Percentiles rank a stretch among this genome's conserved stretches.
phyloP scores from a whole-genome alignment of 53 echinoderm and acorn worm species.

The Luidia sarsii region DNA sequence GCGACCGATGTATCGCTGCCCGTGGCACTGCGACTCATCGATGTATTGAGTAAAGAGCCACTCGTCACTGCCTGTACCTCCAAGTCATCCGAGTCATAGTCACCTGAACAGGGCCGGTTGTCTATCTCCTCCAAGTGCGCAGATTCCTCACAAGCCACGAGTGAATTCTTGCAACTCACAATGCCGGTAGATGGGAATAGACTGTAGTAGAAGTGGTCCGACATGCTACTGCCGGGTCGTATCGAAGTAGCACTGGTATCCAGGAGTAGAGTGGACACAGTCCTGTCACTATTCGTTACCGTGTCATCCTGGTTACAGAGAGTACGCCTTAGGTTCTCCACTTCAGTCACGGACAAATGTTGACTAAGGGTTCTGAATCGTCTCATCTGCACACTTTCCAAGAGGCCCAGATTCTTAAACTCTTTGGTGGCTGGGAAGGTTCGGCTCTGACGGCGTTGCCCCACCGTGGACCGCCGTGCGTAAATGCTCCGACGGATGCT shows the following conservation, averaged over 20 bases:
- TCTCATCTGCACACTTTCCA: conserved; percentile 75
- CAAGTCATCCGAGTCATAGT: conserved; percentile 30
- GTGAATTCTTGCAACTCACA: conserved; percentile 24
- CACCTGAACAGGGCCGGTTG: background rate
- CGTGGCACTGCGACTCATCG: background rate
- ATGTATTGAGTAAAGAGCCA: conserved; percentile 16
- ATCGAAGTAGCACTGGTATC: conserved; percentile 71
- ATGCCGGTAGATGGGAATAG: conserved; percentile 66
- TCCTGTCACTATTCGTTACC: conserved; percentile 58
- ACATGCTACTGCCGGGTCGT: conserved; percentile 78
- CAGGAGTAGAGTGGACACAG: conserved; percentile 72
- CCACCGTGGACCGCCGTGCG: conserved; percentile 13
- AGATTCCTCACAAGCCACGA: conserved; percentile 31
- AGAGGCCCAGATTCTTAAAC: conserved; percentile 70
- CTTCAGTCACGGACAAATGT: conserved; percentile 73
- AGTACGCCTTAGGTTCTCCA: conserved; percentile 73
- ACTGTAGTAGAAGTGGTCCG: conserved; percentile 90
- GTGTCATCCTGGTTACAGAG: conserved; percentile 53
- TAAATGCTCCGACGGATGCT: conserved; percentile 22
- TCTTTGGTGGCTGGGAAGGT: conserved; percentile 75
- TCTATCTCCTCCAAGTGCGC: background rate
- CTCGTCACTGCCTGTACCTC: conserved; percentile 40
- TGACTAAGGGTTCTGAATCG: conserved; percentile 83
- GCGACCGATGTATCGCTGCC: conserved; percentile 12
- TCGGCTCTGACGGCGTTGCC: conserved; percentile 63